Evolutionary conservation across 2,113 vertebrate species (phyloP).

Genomic region (Gyps fulvus): DNA sequence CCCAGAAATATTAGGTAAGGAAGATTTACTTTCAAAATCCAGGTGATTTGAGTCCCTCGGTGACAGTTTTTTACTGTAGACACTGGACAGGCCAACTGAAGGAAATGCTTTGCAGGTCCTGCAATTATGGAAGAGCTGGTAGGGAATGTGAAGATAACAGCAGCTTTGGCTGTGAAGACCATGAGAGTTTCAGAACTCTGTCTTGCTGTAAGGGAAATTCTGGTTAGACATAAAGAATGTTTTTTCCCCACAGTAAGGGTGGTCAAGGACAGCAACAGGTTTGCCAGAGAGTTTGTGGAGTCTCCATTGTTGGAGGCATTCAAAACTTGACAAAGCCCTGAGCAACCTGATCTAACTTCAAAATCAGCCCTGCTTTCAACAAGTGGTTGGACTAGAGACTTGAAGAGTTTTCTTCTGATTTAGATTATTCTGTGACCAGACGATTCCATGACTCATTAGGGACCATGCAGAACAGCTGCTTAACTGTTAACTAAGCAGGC

Average conservation of each 20-base stretch:
- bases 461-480: not conserved
- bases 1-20: not conserved
- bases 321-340: not conserved
- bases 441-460: not conserved
- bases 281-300: not conserved
- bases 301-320: not conserved
- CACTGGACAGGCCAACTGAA: not conserved
- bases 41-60: rapidly evolving
- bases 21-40: not conserved
- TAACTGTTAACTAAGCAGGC: not conserved
- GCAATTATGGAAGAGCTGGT: not conserved
- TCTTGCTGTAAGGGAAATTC: not conserved
- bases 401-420: not conserved
- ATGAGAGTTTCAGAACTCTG: not conserved
- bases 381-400: not conserved
- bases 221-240: not conserved
- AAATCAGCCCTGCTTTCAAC: not conserved
- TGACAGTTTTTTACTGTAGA: not conserved
- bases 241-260: not conserved
- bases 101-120: not conserved
- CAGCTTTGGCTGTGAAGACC: not conserved
- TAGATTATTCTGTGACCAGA: not conserved
- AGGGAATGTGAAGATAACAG: not conserved
- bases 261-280: not conserved
- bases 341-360: not conserved